Base-by-base conservation (phyloP, 2,888 invertebrate species). In the Nemotelus nigrinus region DNA sequence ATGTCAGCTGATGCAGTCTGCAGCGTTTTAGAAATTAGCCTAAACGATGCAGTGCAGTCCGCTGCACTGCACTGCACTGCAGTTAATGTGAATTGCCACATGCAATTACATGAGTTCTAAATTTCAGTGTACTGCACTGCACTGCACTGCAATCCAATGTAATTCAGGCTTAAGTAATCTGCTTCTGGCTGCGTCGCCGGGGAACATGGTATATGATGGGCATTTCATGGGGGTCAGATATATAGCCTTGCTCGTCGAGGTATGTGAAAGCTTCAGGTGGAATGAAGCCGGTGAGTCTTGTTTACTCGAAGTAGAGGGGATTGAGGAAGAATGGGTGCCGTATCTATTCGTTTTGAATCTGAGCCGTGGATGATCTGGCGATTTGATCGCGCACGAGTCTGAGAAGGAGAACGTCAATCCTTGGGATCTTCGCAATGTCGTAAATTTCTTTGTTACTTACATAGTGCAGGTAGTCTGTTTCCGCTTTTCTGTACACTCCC, bases 241-340 rank as follows among this genome's bases (percentile, higher is more conserved):
- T 43, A 10, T 43, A 70, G 6, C 55, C 39, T 43, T 70, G 39
- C n/a, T 1, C n/a, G 44, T 63, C 58, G 1, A 74, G 58, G 47
- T 74, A 74, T 39, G 47, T 41, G 74, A 74, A 74, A 8, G 74
- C 63, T 60, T 74, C 74, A 2, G 74, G 60, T 8, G 74, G 74
- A 8, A 74, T 74, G 50, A 74, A 63, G 44, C 63, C 74, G 7
- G 74, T 74, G 43, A 10, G 4, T 7, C 55, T 25, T 8, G 48
- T 47, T 41, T 53, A 2, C 53, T 55, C 72, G 6, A 72, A 5
- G 39, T 72, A 72, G 2, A 7, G 10, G 10, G 25, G 43, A 2
- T 8, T 57, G 10, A 57, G 57, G 44, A 41, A 53, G 47, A 57
- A 55, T 48, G 72, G 72, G 8, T 60, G 58, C n/a, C 7, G 39